A percentile compares a stretch with the other conserved stretches of the same genome.
phyloP scores from a whole-genome alignment of 2,888 invertebrate species.

The Orthosia cruda region DNA sequence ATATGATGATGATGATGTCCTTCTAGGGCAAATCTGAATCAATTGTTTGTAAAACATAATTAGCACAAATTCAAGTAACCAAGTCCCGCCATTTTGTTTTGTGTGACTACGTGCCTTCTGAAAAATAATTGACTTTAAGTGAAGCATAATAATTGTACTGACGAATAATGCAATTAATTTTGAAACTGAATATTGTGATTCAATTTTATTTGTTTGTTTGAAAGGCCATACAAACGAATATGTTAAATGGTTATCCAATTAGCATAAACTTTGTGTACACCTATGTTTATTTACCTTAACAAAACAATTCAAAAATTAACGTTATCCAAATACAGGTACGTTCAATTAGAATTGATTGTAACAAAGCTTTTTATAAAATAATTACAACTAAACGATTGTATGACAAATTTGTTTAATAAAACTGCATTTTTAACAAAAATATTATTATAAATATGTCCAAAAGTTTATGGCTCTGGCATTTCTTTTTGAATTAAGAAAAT shows the following conservation, averaged over 20 bases:
- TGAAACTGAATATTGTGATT: not conserved
- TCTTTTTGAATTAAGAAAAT: no score
- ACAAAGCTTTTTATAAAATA: not conserved
- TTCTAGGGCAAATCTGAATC: no score
- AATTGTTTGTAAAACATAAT: no score
- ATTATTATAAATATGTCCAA: no score
- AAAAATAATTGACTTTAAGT: not conserved
- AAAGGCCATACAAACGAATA: slow-evolving; percentile 22
- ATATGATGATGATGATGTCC: no score
- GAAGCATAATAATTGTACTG: not conserved
- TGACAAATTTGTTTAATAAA: not conserved
- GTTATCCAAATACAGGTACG: slow-evolving; percentile 1
- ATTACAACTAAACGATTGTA: not conserved
- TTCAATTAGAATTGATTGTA: slow-evolving; percentile 11
- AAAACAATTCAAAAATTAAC: slow-evolving; percentile 39
- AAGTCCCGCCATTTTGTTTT: not conserved
- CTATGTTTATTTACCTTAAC: slow-evolving; percentile 12
- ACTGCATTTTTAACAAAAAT: no score
- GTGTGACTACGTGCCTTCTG: no score
- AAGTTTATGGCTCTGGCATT: no score
- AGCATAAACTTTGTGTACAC: slow-evolving; percentile 19
- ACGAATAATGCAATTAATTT: not conserved
- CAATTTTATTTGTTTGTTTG: slow-evolving; percentile 8
- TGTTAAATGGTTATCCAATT: slow-evolving; percentile 26
- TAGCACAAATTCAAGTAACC: no score